phyloP scores from a whole-genome alignment of 2,797 vertebrate species.

The Gymnopithys bicolor region DNA sequence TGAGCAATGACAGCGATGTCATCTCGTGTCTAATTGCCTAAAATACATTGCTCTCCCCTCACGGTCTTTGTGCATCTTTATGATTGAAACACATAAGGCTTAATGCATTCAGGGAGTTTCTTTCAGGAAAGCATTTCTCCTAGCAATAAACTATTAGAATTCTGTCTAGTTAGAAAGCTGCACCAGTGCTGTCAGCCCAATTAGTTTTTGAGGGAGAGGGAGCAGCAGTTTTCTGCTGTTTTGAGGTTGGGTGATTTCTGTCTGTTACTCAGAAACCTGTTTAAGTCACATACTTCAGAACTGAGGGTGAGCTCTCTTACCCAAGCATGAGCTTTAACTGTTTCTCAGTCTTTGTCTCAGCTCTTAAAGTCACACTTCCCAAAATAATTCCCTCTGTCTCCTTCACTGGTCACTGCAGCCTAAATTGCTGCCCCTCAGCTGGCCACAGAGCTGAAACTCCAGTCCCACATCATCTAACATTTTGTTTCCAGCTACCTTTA shows the following conservation, averaged over 20 bases:
- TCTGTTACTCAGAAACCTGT: not conserved
- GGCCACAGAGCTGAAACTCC: not conserved
- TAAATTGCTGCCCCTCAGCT: not conserved
- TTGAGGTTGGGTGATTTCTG: not conserved
- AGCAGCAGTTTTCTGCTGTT: not conserved
- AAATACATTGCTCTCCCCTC: not conserved
- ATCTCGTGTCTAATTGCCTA: slow-evolving; percentile 2
- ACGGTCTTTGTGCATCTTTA: not conserved
- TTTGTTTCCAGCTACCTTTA: not conserved
- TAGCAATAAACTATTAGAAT: not conserved
- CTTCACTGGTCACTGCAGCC: not conserved
- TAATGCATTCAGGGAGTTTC: not conserved
- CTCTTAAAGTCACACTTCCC: not conserved
- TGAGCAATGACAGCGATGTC: slow-evolving; percentile 34
- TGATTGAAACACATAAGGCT: not conserved
- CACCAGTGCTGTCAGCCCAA: not conserved
- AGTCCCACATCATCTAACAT: not conserved
- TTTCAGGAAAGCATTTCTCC: not conserved
- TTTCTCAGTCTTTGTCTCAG: not conserved
- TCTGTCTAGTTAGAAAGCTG: not conserved
- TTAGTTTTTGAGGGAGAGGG: not conserved
- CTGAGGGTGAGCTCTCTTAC: not conserved
- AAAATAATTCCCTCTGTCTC: not conserved
- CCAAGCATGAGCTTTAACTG: not conserved
- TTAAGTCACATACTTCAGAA: not conserved